Base-by-base conservation (phyloP, 2,888 invertebrate species). In the Leucania comma region DNA sequence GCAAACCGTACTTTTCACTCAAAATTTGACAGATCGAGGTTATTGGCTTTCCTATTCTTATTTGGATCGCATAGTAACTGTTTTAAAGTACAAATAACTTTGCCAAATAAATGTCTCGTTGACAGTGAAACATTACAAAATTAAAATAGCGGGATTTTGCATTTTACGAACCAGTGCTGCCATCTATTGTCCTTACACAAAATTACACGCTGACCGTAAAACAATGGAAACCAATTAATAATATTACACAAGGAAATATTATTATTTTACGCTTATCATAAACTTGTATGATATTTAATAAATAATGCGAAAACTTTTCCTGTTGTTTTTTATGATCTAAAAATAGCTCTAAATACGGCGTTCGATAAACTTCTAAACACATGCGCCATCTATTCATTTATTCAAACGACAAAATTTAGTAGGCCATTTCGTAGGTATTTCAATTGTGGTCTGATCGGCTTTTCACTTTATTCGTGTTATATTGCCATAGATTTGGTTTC, bases 281-380 rank as follows among this genome's bases (percentile, higher is more conserved):
- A 64, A 38, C 10, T 57, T 17, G 17, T 48, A 46, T 60, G 38
- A 32, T 67, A n/a, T 14, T 60, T 56, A 53, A 61, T 60, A 24
- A 75, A 69, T 53, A n/a, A 17, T 68, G 29, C 42, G 60, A 50
- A 22, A 12, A 32, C 12, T 42, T 46, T 77, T 70, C 64, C 62
- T 68, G 66, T 60, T 67, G 68, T 76, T 70, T 78, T 81, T 46
- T 75, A 64, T 17, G 48, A 68, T 90, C 93, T 93, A 95, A 92
- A 94, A 93, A 94, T 93, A 95, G 92, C 87, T 82, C 78, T 80
- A 89, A 89, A 86, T 86, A 90, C 90, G 86, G 91, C 94, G 95
- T 92, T 95, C 94, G 94, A 94, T 94, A 95, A 92, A 93, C 88
- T 91, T 89, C 87, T 85, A 89, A 91, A 93, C 93, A 93, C 94